phyloP scores from a whole-genome alignment of 2,888 invertebrate species.

The Elmis aenea region DNA sequence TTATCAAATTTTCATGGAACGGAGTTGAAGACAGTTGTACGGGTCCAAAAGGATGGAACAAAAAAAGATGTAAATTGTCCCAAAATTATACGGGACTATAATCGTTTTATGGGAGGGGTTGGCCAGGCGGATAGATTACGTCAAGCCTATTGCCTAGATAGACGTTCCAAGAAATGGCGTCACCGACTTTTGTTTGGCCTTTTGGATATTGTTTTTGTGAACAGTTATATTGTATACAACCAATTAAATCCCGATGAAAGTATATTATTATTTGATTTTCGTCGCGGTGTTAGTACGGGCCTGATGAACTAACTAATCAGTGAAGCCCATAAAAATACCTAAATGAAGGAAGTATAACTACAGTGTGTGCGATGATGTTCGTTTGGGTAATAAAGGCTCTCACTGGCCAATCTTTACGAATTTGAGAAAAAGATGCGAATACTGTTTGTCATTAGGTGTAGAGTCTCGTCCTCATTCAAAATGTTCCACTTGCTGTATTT shows the following conservation, averaged over 20 bases:
- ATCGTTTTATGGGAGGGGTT: too few species aligned
- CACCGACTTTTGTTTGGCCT: slow-evolving; percentile 5
- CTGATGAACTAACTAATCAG: not conserved
- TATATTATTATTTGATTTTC: slow-evolving; percentile 1
- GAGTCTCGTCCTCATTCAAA: not conserved
- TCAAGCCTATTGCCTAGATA: too few species aligned
- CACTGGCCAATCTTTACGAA: slow-evolving; percentile 7
- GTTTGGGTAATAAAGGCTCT: slow-evolving; percentile 5
- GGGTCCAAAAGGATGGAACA: slow-evolving; percentile 5
- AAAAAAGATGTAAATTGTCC: not conserved
- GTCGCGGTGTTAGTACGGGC: not conserved
- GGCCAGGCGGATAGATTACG: too few species aligned
- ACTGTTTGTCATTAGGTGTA: slow-evolving; percentile 1
- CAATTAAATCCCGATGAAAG: not conserved
- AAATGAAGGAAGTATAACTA: slow-evolving; percentile 6
- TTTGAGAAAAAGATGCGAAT: slow-evolving; percentile 11
- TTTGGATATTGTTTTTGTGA: slow-evolving; percentile 3
- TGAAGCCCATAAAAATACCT: not conserved
- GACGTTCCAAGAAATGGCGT: slow-evolving; percentile 7
- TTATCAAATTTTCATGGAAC: slow-evolving; percentile 10
- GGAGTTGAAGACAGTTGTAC: not conserved
- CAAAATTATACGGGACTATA: slow-evolving; percentile 2
- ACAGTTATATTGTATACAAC: slow-evolving; percentile 1
- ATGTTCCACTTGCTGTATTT: slow-evolving; percentile 1
- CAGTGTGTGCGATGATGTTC: slow-evolving; percentile 7